phyloP scores from a whole-genome alignment of 2,113 vertebrate species.

The Channa maculata region DNA sequence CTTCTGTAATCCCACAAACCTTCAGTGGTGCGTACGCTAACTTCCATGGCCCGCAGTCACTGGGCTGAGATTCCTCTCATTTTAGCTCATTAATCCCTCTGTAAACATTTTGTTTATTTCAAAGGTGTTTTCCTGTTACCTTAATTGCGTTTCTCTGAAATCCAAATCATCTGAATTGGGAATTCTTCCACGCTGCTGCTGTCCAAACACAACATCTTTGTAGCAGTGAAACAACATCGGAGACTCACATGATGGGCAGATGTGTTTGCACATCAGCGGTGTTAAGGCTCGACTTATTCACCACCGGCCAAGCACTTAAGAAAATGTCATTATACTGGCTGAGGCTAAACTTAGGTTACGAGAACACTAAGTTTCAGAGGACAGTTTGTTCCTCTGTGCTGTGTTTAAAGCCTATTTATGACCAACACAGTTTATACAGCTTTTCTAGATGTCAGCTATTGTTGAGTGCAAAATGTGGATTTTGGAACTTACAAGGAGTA shows the following conservation, averaged over 20 bases:
- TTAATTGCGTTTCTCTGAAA: slow-evolving; percentile 71
- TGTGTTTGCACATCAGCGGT: slow-evolving; percentile 64
- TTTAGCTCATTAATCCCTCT: slow-evolving; percentile 66
- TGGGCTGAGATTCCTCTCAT: slow-evolving; percentile 46
- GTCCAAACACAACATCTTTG: slow-evolving; percentile 49
- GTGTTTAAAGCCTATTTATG: slow-evolving; percentile 13
- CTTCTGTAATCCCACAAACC: slow-evolving; percentile 6
- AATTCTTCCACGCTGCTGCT: slow-evolving; percentile 49
- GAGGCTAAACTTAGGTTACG: slow-evolving; percentile 40
- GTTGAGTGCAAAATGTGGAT: neutral
- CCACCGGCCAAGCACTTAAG: slow-evolving; percentile 47
- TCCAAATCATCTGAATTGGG: slow-evolving; percentile 71
- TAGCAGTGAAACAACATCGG: slow-evolving; percentile 30
- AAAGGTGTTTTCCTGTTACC: slow-evolving; percentile 61
- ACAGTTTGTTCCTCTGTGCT: neutral
- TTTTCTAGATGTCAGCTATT: slow-evolving; percentile 3
- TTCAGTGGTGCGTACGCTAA: slow-evolving; percentile 11
- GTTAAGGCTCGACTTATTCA: slow-evolving; percentile 55
- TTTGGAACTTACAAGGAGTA: too few relatives aligned
- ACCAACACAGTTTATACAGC: neutral
- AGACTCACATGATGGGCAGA: slow-evolving; percentile 51
- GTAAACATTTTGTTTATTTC: slow-evolving; percentile 79
- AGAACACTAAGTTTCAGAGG: slow-evolving; percentile 11
- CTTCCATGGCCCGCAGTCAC: slow-evolving; percentile 48
- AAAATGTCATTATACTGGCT: slow-evolving; percentile 59